Conservation (phyloP, 2,797 vertebrate genomes). For the Halcyon leucocephala region DNA sequence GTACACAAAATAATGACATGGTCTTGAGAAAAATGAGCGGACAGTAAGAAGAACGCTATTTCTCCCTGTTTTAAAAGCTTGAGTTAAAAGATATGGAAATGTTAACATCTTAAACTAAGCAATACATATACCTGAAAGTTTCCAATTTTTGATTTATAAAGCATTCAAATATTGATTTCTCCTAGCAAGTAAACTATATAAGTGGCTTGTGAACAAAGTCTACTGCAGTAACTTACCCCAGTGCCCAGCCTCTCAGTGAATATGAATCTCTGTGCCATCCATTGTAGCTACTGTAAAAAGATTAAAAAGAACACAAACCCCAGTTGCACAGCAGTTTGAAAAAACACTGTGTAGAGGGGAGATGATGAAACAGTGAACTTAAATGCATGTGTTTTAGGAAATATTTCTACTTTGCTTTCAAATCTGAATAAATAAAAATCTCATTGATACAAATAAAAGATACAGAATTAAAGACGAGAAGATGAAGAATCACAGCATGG, state of each 20-base stretch:
- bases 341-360: not conserved
- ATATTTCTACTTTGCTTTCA: not conserved
- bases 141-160: not conserved
- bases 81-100: not conserved
- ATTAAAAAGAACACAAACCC: not conserved
- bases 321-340: not conserved
- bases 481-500: not conserved
- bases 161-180: not conserved
- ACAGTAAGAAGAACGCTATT: not conserved
- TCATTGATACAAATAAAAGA: not conserved
- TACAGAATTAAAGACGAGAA: not conserved
- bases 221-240: constrained; percentile 84
- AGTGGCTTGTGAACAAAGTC: not conserved
- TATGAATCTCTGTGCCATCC: constrained; percentile 94
- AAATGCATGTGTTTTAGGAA: not conserved
- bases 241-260: constrained; percentile 89
- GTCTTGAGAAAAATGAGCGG: not conserved
- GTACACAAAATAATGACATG: not conserved
- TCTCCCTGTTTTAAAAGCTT: not conserved
- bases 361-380: not conserved
- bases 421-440: not conserved
- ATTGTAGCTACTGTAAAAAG: constrained; percentile 85
- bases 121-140: not conserved
- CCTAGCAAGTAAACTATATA: not conserved
- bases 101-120: not conserved